Evolutionary conservation across 2,888 invertebrate species (phyloP).

Genomic region (Hedya salicella): DNA sequence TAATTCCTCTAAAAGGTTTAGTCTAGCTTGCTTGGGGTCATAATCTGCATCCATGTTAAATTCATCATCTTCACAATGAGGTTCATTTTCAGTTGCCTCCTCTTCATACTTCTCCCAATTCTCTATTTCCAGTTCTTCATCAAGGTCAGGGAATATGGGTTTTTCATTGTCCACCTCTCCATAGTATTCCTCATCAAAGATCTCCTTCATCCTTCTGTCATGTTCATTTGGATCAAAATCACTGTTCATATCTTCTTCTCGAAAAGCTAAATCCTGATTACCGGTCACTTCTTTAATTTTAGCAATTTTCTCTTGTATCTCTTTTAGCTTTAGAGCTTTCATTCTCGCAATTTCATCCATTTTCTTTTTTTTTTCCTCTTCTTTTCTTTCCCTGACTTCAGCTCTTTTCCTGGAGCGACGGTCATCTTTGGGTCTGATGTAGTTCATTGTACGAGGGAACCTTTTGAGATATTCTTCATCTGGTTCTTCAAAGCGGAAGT

Average conservation of each 20-base stretch:
- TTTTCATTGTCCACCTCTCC: slow-evolving; percentile 89
- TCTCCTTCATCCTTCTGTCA: slow-evolving; percentile 93
- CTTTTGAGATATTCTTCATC: slow-evolving; percentile 96
- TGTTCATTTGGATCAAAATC: slow-evolving; percentile 96
- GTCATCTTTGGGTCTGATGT: slow-evolving; percentile 92
- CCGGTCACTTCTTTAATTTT: slow-evolving; percentile 95
- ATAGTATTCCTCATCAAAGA: slow-evolving; percentile 96
- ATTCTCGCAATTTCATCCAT: slow-evolving; percentile 94
- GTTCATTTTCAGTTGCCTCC: slow-evolving; percentile 57
- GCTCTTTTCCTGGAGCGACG: slow-evolving; percentile 91
- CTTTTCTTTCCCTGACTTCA: slow-evolving; percentile 90
- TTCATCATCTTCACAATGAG: slow-evolving; percentile 90
- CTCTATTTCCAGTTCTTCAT: slow-evolving; percentile 88
- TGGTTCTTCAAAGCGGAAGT: slow-evolving; percentile 98
- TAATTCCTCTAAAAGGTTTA: slow-evolving; percentile 83
- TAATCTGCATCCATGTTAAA: slow-evolving; percentile 95
- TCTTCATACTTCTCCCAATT: slow-evolving; percentile 88
- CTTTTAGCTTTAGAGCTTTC: slow-evolving; percentile 93
- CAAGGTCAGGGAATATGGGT: slow-evolving; percentile 93
- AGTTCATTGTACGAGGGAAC: slow-evolving; percentile 95
- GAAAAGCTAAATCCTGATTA: slow-evolving; percentile 88
- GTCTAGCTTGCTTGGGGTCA: slow-evolving; percentile 83
- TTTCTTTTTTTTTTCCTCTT: slow-evolving; percentile 91
- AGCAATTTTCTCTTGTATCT: slow-evolving; percentile 95
- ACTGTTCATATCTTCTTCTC: slow-evolving; percentile 92